These are phyloP conservation scores for Equus przewalskii DNA, from an alignment of 2,113 vertebrate genomes.

Conservation along the genomic window DNA sequence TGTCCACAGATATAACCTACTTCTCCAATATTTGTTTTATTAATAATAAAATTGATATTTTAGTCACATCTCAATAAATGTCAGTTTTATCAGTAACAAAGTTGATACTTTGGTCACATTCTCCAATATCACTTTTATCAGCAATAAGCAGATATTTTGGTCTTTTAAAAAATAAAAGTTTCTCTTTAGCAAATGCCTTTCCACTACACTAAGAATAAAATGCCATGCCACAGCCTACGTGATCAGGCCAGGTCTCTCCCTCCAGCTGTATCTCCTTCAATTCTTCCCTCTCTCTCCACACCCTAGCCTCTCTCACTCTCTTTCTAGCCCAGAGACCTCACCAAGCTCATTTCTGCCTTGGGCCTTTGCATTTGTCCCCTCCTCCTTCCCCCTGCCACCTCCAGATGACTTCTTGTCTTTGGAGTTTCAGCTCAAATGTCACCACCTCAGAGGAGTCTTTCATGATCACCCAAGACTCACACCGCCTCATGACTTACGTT, in stretches of 20 bases:
- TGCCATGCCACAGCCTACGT: neutral
- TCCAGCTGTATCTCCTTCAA: neutral
- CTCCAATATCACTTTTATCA: neutral
- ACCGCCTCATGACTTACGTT: neutral
- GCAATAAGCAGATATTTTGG: neutral
- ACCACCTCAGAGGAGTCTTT: neutral
- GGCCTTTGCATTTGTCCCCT: neutral
- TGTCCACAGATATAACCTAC: neutral
- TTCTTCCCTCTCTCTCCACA: neutral
- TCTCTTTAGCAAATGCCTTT: neutral
- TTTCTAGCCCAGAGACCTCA: neutral
- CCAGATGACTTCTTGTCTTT: neutral
- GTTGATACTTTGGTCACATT: neutral
- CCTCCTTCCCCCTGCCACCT: fast-evolving
- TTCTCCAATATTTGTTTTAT: neutral
- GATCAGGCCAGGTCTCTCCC: neutral
- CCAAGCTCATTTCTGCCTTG: neutral
- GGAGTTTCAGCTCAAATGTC: neutral
- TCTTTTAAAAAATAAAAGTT: neutral
- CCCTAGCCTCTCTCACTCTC: neutral
- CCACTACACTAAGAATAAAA: neutral
- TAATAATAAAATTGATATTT: neutral
- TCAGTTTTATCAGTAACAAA: conserved; percentile 30
- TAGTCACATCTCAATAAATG: neutral
- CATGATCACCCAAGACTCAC: neutral